phyloP scores from a whole-genome alignment of 64 coral and sea anemone genomes.

The Acropora tenuis region DNA sequence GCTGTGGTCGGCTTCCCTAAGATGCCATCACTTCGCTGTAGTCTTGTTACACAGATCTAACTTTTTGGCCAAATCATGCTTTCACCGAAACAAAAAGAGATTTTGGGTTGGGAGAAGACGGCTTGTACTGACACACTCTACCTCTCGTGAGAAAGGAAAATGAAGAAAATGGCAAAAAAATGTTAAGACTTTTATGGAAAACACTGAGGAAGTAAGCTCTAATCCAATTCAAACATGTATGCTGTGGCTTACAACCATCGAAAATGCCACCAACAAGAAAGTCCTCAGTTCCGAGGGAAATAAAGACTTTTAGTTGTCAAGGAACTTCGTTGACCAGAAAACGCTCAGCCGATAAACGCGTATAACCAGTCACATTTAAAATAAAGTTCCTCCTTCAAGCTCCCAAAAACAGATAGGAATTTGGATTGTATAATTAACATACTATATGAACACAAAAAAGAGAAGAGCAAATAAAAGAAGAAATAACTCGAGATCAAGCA shows the following conservation, averaged over 20 bases:
- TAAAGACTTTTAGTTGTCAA: not conserved
- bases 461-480: too few species aligned
- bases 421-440: too few species aligned
- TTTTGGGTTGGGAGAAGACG: not conserved
- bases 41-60: not conserved
- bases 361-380: not conserved
- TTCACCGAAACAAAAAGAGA: not conserved
- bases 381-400: too few species aligned
- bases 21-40: not conserved
- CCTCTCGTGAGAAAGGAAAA: not conserved
- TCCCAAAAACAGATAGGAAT: too few species aligned
- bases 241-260: too few species aligned
- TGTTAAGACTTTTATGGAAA: too few species aligned
- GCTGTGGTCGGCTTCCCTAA: constrained; percentile 11
- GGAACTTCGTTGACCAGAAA: not conserved
- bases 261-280: too few species aligned
- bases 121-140: not conserved
- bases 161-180: too few species aligned
- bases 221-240: too few species aligned
- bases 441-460: too few species aligned
- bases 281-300: too few species aligned
- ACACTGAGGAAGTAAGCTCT: not conserved
- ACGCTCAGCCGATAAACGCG: not conserved
- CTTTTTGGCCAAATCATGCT: not conserved
- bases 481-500: too few species aligned